phyloP scores from a whole-genome alignment of 2,113 vertebrate species.

The Scomber scombrus region DNA sequence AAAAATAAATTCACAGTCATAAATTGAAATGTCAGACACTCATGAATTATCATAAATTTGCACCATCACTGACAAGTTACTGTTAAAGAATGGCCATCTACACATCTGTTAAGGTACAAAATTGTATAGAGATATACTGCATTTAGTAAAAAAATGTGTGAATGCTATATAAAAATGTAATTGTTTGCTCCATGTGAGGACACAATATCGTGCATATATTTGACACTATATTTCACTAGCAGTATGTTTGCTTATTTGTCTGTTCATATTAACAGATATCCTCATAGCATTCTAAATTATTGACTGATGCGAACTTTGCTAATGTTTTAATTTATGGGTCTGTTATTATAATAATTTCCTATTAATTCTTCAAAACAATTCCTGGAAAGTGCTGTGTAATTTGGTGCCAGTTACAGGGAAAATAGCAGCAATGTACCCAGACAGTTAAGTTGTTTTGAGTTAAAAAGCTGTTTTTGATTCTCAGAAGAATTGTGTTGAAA shows the following conservation, averaged over 20 bases:
- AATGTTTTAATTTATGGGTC: no score
- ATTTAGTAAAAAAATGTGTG: neutral
- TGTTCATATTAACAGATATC: conserved; percentile 25
- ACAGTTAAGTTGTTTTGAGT: no score
- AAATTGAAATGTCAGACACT: neutral
- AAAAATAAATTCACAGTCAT: neutral
- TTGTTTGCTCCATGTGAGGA: neutral
- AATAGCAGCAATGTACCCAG: no score
- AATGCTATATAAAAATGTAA: neutral
- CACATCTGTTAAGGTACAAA: neutral
- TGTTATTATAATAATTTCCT: no score
- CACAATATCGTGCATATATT: neutral
- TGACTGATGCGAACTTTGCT: neutral
- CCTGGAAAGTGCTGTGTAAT: no score
- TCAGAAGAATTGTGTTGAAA: no score
- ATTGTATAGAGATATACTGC: neutral
- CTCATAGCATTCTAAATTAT: conserved; percentile 29
- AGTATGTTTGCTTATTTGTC: neutral
- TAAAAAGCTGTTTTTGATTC: no score
- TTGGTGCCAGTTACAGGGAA: no score
- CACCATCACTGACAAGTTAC: neutral
- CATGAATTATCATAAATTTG: neutral
- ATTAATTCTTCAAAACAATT: no score
- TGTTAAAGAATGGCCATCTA: neutral
- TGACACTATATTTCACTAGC: neutral